phyloP scores from a whole-genome alignment of 2,113 vertebrate genomes.

The Cairina moschata region DNA sequence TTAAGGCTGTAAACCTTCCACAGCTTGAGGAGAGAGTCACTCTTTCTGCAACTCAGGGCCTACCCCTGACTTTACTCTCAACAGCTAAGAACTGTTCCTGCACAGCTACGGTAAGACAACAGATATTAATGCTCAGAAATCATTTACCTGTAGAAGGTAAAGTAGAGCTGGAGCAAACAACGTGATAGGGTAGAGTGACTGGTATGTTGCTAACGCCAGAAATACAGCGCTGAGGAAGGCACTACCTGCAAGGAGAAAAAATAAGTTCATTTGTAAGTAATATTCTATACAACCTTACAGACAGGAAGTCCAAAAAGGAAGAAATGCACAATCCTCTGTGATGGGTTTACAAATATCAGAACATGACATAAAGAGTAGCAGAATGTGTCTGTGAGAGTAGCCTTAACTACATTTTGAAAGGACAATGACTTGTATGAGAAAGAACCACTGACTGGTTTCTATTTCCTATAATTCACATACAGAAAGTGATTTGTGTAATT shows the following conservation, averaged over 20 bases:
- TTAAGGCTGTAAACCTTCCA: neutral
- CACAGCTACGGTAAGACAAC: neutral
- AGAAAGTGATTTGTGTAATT: neutral
- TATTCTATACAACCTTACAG: neutral
- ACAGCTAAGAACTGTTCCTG: neutral
- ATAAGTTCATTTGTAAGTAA: neutral
- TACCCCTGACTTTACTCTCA: neutral
- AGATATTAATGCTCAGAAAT: neutral
- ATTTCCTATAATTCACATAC: neutral
- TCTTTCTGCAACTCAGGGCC: neutral
- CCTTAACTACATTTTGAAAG: neutral
- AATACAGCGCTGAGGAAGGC: slow-evolving; percentile 93
- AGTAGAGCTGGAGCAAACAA: slow-evolving; percentile 91
- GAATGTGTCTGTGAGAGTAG: neutral
- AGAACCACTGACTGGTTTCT: neutral
- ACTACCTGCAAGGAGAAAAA: slow-evolving; percentile 82
- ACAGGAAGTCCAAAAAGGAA: neutral
- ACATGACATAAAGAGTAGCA: neutral
- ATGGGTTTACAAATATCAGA: neutral
- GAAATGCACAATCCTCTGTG: neutral
- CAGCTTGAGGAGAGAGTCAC: neutral
- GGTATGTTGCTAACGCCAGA: slow-evolving; percentile 93
- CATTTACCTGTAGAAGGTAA: slow-evolving; percentile 87
- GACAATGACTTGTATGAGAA: neutral
- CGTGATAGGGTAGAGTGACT: slow-evolving; percentile 93